Evolutionary conservation across 2,888 invertebrate species (phyloP).

Genomic region (Colostygia pectinataria): DNA sequence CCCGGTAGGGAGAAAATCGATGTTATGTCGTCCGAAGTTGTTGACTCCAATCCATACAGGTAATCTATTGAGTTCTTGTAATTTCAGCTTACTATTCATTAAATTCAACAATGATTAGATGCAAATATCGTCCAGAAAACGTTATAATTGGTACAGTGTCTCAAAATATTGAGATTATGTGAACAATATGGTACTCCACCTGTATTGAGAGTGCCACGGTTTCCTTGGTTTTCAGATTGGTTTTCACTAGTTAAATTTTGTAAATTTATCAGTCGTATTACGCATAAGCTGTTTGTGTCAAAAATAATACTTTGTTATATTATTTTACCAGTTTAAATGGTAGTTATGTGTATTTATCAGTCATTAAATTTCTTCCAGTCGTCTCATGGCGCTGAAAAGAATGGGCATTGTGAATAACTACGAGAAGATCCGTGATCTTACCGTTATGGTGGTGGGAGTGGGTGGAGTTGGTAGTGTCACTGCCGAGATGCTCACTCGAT

Average conservation of each 20-base stretch:
- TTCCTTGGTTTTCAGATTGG: no score
- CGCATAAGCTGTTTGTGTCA: no score
- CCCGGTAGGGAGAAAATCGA: conserved; percentile 88
- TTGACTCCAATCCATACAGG: conserved; percentile 99
- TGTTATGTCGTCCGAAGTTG: conserved; percentile 97
- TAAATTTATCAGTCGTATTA: no score
- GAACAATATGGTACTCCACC: no score
- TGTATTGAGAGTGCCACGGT: no score
- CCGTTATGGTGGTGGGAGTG: conserved; percentile 97
- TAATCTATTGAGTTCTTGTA: conserved; percentile 54
- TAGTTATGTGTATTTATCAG: no score
- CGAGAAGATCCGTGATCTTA: conserved; percentile 93
- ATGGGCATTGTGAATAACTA: conserved; percentile 99
- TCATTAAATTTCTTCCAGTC: conserved; percentile 81
- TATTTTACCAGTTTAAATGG: no score
- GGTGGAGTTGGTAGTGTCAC: conserved; percentile 99
- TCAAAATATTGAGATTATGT: background rate
- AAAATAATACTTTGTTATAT: no score
- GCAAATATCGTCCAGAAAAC: background rate
- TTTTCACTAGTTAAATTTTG: no score
- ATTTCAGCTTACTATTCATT: background rate
- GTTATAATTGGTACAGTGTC: background rate
- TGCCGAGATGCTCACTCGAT: conserved; percentile 99
- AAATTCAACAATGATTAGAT: background rate
- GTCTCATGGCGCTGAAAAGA: conserved; percentile 98